phyloP scores from a whole-genome alignment of 2,888 invertebrate genomes.

The Ochropleura leucogaster region DNA sequence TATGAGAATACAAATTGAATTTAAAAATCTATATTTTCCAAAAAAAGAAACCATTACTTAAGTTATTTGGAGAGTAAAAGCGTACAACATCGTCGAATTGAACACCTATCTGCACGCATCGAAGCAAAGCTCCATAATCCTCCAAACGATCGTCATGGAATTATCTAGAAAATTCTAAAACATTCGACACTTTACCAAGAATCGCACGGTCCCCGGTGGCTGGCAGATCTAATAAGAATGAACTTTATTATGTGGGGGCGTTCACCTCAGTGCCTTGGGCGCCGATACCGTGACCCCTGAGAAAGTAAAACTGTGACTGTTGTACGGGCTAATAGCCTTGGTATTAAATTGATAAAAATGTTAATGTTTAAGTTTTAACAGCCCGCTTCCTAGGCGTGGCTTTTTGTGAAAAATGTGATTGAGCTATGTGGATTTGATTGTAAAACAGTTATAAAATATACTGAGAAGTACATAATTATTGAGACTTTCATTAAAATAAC shows the following conservation, averaged over 20 bases:
- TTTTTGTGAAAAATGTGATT: too few relatives aligned
- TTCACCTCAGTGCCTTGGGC: conserved; percentile 64
- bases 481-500: too few relatives aligned
- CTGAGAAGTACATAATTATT: too few relatives aligned
- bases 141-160: neutral
- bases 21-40: neutral
- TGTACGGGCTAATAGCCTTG: too few relatives aligned
- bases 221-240: conserved; percentile 64
- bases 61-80: conserved; percentile 1
- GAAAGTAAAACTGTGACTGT: conserved; percentile 65
- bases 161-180: conserved; percentile 35
- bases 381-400: too few relatives aligned
- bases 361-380: too few relatives aligned
- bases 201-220: conserved; percentile 57
- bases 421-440: too few relatives aligned
- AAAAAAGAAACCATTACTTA: neutral
- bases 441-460: too few relatives aligned
- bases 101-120: neutral
- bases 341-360: too few relatives aligned
- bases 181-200: conserved; percentile 26
- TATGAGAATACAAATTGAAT: too few relatives aligned
- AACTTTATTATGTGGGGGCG: conserved; percentile 69
- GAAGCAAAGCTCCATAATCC: neutral
- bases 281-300: conserved; percentile 66
- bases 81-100: neutral